phyloP scores from a whole-genome alignment of 2,888 invertebrate genomes.

The Ormyrus thymus region DNA sequence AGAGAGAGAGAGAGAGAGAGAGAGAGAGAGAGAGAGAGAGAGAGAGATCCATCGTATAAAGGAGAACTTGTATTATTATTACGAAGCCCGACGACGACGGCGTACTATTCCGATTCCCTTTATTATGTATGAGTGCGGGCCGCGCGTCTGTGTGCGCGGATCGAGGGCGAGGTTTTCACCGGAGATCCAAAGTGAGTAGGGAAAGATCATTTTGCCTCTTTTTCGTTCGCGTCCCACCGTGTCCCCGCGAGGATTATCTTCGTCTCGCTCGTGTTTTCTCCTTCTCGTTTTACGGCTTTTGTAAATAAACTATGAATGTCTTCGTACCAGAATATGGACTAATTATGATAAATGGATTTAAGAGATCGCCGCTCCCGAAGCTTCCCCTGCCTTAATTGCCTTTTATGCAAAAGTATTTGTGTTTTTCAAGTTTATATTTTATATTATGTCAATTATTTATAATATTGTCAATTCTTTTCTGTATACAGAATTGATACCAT shows the following conservation, averaged over 20 bases:
- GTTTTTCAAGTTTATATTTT: too few relatives aligned
- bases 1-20: conserved; percentile 8
- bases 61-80: conserved; percentile 30
- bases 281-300: background rate
- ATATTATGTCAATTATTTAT: too few relatives aligned
- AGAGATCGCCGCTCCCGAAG: background rate
- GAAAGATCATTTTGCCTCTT: conserved; percentile 35
- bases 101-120: conserved; percentile 22
- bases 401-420: too few relatives aligned
- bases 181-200: background rate
- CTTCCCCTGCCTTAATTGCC: background rate
- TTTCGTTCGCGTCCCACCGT: conserved; percentile 6
- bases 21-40: conserved; percentile 26
- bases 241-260: conserved; percentile 28
- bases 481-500: too few relatives aligned
- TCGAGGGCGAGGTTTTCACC: background rate
- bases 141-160: background rate
- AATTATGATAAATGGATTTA: conserved; percentile 34
- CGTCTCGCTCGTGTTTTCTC: conserved; percentile 14
- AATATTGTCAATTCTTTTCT: too few relatives aligned
- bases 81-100: conserved; percentile 14
- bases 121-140: conserved; percentile 8
- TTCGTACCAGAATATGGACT: background rate
- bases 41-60: conserved; percentile 17
- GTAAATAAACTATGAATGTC: too few relatives aligned